Evolutionary conservation across 2,888 invertebrate genomes (phyloP), one percentile per base, ranked within the genome.

Genomic region (Argynnis bischoffii): DNA sequence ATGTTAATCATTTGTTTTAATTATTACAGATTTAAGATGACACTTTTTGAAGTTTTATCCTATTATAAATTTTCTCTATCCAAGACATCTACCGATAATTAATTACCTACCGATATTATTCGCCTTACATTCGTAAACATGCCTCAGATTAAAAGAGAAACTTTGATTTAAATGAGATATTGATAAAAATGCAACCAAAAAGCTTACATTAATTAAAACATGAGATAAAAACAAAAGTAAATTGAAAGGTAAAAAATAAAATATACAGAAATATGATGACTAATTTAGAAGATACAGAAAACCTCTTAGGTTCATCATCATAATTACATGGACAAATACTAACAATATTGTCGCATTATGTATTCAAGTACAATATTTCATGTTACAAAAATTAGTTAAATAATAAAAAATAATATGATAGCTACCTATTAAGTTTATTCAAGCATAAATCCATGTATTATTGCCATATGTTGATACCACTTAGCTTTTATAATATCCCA

Each of bases 401-500:
- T 5, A 31, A 13, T 2, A 35, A 26, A 4, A 55, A 35, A 57
- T n/a, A 8, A 41, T 18, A 14, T 41, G 15, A 47, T 3, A 21
- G 14, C 16, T 14, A 15, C 14, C 26, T 4, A 26, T 11, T 41
- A 8, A 41, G 35, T 41, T 41, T 41, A 41, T 41, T 41, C 35
- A 41, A 41, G 35, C 8, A 8, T 11, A 41, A 41, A 11, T 8
- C 35, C 35, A 41, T 41, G 3, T 41, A 41, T 11, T 41, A 41
- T 41, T 11, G 35, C 35, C 11, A 41, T 41, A 6, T 14, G 16
- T 48, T 59, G 16, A 59, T 48, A 47, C 59, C 48, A 48, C n/a
- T 59, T 59, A 59, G n/a, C 48, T 48, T 26, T 64, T 56, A 64
- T 64, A 48, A 61, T 46, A 64, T 59, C 14, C 16, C 57, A 63